Evolutionary conservation across 2,888 invertebrate species (phyloP).

Genomic region (Dorcus hopei): DNA sequence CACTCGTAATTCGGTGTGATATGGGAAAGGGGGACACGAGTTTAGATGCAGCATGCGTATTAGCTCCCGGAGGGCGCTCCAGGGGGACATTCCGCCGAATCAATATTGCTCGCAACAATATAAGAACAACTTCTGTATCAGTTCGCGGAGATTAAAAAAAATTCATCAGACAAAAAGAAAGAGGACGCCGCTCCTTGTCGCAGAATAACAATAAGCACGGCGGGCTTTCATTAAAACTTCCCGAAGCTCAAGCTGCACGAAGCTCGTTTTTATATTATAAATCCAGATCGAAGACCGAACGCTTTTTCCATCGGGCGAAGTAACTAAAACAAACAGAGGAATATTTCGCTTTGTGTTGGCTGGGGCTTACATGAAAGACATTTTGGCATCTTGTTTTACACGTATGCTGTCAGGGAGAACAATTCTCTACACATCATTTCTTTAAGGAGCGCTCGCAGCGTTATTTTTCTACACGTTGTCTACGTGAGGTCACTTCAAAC

Average conservation of each 20-base stretch:
- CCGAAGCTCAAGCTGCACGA: too few species aligned
- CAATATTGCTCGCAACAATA: neutral
- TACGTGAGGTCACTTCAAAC: too few species aligned
- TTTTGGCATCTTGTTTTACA: constrained; percentile 3
- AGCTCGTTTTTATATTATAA: too few species aligned
- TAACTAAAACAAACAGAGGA: too few species aligned
- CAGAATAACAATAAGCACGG: too few species aligned
- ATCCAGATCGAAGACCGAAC: too few species aligned
- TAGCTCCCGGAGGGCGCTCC: neutral
- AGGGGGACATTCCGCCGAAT: neutral
- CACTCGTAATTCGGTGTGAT: neutral
- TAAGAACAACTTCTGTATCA: neutral
- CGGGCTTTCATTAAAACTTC: too few species aligned
- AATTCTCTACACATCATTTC: neutral
- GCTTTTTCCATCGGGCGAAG: too few species aligned
- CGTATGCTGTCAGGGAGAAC: neutral
- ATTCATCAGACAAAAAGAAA: too few species aligned
- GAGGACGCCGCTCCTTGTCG: too few species aligned
- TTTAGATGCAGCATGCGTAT: constrained; percentile 1
- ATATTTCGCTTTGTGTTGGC: too few species aligned
- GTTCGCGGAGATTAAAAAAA: neutral
- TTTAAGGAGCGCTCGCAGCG: neutral
- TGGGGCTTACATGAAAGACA: neutral
- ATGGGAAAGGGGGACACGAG: neutral
- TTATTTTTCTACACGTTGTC: neutral